phyloP scores from a whole-genome alignment of 1,140 invertebrate genomes.

The Zaprionus nigranus region DNA sequence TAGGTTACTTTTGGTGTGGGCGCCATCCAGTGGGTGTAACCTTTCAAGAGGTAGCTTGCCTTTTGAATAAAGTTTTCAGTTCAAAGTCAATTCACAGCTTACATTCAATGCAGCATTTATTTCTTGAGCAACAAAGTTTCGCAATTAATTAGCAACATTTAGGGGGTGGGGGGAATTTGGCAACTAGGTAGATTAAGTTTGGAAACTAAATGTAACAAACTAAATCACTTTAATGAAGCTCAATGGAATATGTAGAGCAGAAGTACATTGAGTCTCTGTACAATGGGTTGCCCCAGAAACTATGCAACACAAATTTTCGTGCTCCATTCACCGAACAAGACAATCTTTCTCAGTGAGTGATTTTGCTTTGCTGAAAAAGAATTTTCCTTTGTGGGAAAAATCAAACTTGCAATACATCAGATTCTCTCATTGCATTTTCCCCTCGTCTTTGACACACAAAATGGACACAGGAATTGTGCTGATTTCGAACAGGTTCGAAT shows the following conservation, averaged over 20 bases:
- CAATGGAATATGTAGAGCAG: too few relatives aligned
- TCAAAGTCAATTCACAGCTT: constrained; percentile 36
- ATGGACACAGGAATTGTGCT: not conserved
- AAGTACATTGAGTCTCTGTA: too few relatives aligned
- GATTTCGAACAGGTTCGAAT: constrained; percentile 18
- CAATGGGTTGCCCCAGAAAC: not conserved
- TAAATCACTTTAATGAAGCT: not conserved
- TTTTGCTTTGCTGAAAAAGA: constrained; percentile 3
- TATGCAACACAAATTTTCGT: not conserved
- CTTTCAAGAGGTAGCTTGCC: constrained; percentile 45
- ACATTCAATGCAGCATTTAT: constrained; percentile 1
- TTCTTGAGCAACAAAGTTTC: constrained; percentile 11
- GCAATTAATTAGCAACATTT: constrained; percentile 19
- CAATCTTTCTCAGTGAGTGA: not conserved
- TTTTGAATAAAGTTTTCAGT: constrained; percentile 57
- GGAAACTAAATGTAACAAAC: not conserved
- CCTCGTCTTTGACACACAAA: constrained; percentile 12
- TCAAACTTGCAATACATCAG: constrained; percentile 33
- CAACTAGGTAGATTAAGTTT: not conserved
- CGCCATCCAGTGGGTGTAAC: constrained; percentile 2
- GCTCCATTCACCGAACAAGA: not conserved
- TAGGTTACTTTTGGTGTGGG: not conserved
- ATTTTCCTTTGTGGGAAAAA: not conserved
- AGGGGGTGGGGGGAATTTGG: not conserved
- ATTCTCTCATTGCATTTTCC: constrained; percentile 19